A percentile compares a stretch with the other conserved stretches of the same genome.
Conservation (phyloP, 2,888 invertebrate species). For the Geotrupes spiniger region DNA sequence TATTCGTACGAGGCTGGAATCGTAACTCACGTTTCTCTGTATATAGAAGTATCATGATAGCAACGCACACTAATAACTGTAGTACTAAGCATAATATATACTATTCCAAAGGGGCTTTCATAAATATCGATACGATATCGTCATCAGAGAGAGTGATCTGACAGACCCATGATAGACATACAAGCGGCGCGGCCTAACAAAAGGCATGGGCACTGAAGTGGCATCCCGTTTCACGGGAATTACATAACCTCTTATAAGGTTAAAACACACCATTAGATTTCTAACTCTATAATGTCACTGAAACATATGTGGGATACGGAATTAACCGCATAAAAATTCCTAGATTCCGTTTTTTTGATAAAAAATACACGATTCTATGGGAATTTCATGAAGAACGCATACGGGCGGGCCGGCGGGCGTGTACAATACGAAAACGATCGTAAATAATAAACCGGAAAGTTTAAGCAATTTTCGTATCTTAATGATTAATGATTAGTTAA, state of each 20-base stretch:
- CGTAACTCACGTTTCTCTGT: no score
- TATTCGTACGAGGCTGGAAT: no score
- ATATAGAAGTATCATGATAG: no score
- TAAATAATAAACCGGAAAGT: no score
- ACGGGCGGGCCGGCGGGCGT: no score
- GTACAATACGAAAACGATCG: no score
- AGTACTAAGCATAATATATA: constrained; percentile 15
- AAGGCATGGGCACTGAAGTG: constrained; percentile 25
- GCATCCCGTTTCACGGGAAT: constrained; percentile 25
- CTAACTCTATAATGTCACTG: constrained; percentile 25
- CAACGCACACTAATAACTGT: constrained; percentile 20
- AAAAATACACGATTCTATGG: no score
- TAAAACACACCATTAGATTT: constrained; percentile 31
- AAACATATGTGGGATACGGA: constrained; percentile 22
- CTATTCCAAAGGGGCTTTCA: constrained; percentile 19
- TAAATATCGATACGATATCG: constrained; percentile 29
- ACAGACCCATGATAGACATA: constrained; percentile 31
- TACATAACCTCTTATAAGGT: constrained; percentile 28
- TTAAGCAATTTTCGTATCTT: no score
- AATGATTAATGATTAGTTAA: no score
- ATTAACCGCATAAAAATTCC: constrained; percentile 13
- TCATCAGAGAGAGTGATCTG: constrained; percentile 28
- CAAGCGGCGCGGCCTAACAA: constrained; percentile 28
- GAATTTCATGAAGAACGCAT: no score
- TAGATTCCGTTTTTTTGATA: constrained; percentile 4